Evolutionary conservation across 1,140 invertebrate genomes (phyloP).

Genomic region (Pseudoatta argentina): DNA sequence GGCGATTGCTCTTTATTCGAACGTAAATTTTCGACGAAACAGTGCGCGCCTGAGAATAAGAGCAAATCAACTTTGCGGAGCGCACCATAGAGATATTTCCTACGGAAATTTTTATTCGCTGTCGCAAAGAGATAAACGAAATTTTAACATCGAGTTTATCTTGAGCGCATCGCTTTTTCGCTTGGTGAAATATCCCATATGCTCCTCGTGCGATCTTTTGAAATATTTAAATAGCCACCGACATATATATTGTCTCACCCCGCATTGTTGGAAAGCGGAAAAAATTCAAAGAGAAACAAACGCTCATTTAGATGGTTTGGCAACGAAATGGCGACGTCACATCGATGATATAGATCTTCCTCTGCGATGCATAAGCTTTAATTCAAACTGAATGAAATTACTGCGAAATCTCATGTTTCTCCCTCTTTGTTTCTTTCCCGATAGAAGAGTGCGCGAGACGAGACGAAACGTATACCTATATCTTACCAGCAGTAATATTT

Average conservation of each 20-base stretch:
- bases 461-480: not conserved
- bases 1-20: conserved; percentile 15
- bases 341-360: conserved; percentile 52
- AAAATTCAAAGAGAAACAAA: not conserved
- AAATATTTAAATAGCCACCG: conserved; percentile 33
- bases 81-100: not conserved
- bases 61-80: not conserved
- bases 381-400: conserved; percentile 24
- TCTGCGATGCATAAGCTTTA: conserved; percentile 22
- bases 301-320: not conserved
- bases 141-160: conserved; percentile 43
- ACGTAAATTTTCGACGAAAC: conserved; percentile 2
- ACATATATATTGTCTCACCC: conserved; percentile 35
- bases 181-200: not conserved
- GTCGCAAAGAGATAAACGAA: conserved; percentile 47
- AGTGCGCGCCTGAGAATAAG: not conserved
- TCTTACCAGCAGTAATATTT: conserved; percentile 22
- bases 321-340: conserved; percentile 4
- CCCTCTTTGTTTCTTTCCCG: not conserved
- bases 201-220: not conserved
- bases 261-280: not conserved
- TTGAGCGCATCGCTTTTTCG: conserved; percentile 24
- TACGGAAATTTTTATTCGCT: conserved; percentile 35
- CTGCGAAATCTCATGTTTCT: conserved; percentile 2
- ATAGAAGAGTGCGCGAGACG: not conserved